These are phyloP conservation scores for Carcinoscorpius rotundicauda DNA, from an alignment of 1,140 invertebrate genomes.

Conservation along the genomic window DNA sequence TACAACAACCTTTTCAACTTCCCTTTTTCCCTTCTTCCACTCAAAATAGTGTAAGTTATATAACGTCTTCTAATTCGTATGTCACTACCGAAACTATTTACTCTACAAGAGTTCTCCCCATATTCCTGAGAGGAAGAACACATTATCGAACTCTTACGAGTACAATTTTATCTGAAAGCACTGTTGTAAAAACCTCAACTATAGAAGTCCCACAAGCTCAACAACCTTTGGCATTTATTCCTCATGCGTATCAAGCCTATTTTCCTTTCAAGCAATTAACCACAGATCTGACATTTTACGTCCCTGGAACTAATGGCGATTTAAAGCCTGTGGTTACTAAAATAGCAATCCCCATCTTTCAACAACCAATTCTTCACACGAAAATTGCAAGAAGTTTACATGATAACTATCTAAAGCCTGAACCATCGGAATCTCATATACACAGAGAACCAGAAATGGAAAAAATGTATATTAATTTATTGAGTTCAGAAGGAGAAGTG, in stretches of 20 bases:
- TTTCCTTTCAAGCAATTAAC: slow-evolving; percentile 21
- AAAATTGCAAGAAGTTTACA: slow-evolving; percentile 20
- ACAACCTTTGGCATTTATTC: slow-evolving; percentile 31
- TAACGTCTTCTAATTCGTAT: slow-evolving; percentile 29
- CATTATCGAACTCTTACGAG: slow-evolving; percentile 78
- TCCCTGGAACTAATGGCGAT: slow-evolving; percentile 26
- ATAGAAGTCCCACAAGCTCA: slow-evolving; percentile 41
- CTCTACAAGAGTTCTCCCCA: slow-evolving; percentile 66
- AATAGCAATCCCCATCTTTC: slow-evolving; percentile 23
- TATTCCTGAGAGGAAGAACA: slow-evolving; percentile 77
- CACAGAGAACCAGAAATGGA: too few relatives aligned
- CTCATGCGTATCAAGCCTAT: slow-evolving; percentile 14
- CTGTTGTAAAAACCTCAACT: slow-evolving; percentile 46
- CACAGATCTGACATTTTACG: slow-evolving; percentile 25
- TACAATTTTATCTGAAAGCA: slow-evolving; percentile 69
- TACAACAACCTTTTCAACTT: too few relatives aligned
- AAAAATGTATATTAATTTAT: too few relatives aligned
- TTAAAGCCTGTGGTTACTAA: slow-evolving; percentile 26
- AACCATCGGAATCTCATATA: too few relatives aligned
- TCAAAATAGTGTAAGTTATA: slow-evolving; percentile 9
- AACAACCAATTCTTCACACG: slow-evolving; percentile 19
- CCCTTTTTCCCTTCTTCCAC: slow-evolving; percentile 17
- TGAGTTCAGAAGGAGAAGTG: slow-evolving; percentile 15
- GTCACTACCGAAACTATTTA: slow-evolving; percentile 80
- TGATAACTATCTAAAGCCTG: not conserved